Evolutionary conservation across 2,113 vertebrate species (phyloP).

Genomic region (cat (Felis catus)): F.catus_Fca126_mat1.0 CM031421.1:69595001-69595500

Average conservation of each 20-base stretch:
- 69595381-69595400: no score
- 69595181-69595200: not conserved
- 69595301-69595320: not conserved
- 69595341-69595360: no score
- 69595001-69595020: conserved; percentile 28
- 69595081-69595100: not conserved
- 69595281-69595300: not conserved
- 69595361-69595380: no score
- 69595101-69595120: not conserved
- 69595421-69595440: no score
- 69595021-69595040: conserved; percentile 16
- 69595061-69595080: not conserved
- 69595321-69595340: not conserved
- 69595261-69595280: not conserved
- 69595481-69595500: no score
- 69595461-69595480: no score
- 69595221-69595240: not conserved
- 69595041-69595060: not conserved
- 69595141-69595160: not conserved
- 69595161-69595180: not conserved
- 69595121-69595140: not conserved
- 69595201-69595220: not conserved
- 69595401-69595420: no score
- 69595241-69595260: not conserved
- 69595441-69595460: no score